These are phyloP conservation scores for Chelon labrosus DNA, from an alignment of 2,797 vertebrate species.

Conservation along the genomic window DNA sequence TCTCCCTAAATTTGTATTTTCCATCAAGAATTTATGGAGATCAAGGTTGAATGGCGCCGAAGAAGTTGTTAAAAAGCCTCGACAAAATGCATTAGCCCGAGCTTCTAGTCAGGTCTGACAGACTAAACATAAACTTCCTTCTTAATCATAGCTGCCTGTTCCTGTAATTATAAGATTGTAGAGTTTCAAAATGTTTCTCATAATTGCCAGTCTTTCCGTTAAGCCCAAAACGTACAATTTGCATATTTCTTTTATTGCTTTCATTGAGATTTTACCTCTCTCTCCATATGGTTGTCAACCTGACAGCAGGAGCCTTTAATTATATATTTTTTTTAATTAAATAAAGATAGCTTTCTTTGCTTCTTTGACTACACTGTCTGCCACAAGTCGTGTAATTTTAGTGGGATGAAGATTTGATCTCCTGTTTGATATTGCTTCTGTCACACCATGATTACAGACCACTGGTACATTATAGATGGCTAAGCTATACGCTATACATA, in stretches of 20 bases:
- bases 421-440: background rate
- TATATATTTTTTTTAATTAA: too few species aligned
- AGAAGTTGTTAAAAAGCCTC: slow-evolving; percentile 1
- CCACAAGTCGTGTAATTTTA: background rate
- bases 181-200: slow-evolving; percentile 8
- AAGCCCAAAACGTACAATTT: background rate
- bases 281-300: background rate
- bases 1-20: slow-evolving; percentile 10
- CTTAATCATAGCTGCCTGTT: background rate
- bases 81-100: slow-evolving; percentile 1
- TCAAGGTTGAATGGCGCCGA: background rate
- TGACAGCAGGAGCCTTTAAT: background rate
- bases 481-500: too few species aligned
- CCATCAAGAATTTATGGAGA: background rate
- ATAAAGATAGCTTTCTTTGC: background rate
- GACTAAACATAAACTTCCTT: background rate
- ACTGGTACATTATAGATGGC: slow-evolving; percentile 1
- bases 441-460: background rate
- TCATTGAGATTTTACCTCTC: background rate
- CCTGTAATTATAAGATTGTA: background rate
- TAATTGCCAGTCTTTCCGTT: background rate
- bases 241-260: background rate
- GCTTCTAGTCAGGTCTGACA: background rate
- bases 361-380: background rate
- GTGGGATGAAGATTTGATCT: background rate